These are phyloP conservation scores for Ichneumon xanthorius DNA, from an alignment of 2,888 invertebrate genomes.

Conservation along the genomic window DNA sequence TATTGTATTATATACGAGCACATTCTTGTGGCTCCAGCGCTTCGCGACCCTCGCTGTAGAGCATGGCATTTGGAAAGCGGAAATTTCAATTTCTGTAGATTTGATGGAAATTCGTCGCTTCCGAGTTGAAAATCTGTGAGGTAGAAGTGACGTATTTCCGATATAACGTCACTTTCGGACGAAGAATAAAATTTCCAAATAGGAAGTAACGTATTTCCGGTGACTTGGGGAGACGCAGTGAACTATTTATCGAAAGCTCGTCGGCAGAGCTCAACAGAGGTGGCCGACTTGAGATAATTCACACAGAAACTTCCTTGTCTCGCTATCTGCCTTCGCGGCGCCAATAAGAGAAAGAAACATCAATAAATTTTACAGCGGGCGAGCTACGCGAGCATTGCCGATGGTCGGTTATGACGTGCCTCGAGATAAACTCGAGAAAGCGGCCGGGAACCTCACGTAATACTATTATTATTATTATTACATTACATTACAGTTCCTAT, in stretches of 20 bases:
- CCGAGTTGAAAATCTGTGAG: neutral
- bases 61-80: too few species aligned
- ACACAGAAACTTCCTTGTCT: slow-evolving; percentile 74
- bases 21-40: too few species aligned
- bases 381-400: slow-evolving; percentile 28
- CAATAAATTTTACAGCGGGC: slow-evolving; percentile 46
- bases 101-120: too few species aligned
- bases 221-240: neutral
- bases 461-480: slow-evolving; percentile 30
- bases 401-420: slow-evolving; percentile 39
- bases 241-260: slow-evolving; percentile 21
- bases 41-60: neutral
- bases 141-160: neutral
- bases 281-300: slow-evolving; percentile 68
- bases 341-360: slow-evolving; percentile 34
- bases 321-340: slow-evolving; percentile 68
- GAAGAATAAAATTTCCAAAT: too few species aligned
- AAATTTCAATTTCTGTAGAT: too few species aligned
- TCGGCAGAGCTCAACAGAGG: slow-evolving; percentile 28
- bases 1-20: too few species aligned
- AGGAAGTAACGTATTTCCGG: neutral
- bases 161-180: too few species aligned
- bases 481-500: slow-evolving; percentile 8
- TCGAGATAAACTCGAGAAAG: slow-evolving; percentile 48
- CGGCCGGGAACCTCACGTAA: slow-evolving; percentile 30